Base-by-base conservation (phyloP, 2,113 vertebrate genomes). In the Tursiops truncatus region DNA sequence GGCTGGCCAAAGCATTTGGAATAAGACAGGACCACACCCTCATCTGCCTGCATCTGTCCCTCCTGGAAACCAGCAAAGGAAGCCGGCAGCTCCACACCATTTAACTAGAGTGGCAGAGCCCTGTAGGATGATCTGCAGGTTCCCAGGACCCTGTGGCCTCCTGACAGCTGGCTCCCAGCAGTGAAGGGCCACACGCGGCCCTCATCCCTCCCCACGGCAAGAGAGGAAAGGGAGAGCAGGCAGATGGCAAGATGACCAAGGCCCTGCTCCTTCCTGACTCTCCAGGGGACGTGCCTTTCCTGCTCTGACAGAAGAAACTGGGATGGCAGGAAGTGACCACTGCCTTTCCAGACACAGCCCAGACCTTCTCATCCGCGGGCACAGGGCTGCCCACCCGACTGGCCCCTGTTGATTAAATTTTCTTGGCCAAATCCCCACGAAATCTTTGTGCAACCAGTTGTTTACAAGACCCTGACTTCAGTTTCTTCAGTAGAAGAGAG, bases 401-500 rank as follows among this genome's bases (percentile, higher is more conserved):
- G 58, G 62, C 21, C n/a, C 10, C 44, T 50, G 3, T 5, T 60
- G 70, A 31, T 36, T 67, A 67, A 77, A 70, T 82, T 23, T n/a
- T 94, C n/a, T 65, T 80, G 67, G 83, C 79, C 26, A 85, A 92
- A 71, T 47, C 28, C 50, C 47, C 36, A 86, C 92, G 73, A 89
- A 91, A 80, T 87, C 62, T 36, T 50, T 44, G 63, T 41, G 36
- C 18, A 15, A 83, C 13, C 85, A 70, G 26, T 38, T 91, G 91
- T 93, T 97, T 79, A 77, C 26, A 86, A 91, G 62, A 86, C 74
- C 47, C 38, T 23, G 26, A 36, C 68, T 76, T 95, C 44, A 17
- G 33, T 97, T 74, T 97, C 82, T 95, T 89, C 93, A 70, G 25
- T n/a, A 80, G 80, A 56, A 65, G 50, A 83, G 23, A 95, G 33